phyloP scores from a whole-genome alignment of 1,140 invertebrate genomes.

The Neodiprion fabricii region DNA sequence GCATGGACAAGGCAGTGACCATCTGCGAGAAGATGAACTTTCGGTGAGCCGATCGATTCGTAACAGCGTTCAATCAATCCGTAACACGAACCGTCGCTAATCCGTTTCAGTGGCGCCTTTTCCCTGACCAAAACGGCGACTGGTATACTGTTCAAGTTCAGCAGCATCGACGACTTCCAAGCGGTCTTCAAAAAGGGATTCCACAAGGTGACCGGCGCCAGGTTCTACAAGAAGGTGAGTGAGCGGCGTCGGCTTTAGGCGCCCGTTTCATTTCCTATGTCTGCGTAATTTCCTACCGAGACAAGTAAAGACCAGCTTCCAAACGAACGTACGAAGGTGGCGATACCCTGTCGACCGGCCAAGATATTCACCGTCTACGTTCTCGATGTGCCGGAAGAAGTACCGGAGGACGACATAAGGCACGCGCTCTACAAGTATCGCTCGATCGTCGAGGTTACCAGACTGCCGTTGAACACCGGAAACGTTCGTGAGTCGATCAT shows the following conservation, averaged over 20 bases:
- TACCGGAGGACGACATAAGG: slow-evolving; percentile 82
- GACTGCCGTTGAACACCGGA: slow-evolving; percentile 63
- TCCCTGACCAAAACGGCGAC: slow-evolving; percentile 85
- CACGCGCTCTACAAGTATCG: slow-evolving; percentile 81
- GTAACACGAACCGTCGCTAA: slow-evolving; percentile 22
- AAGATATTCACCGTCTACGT: slow-evolving; percentile 83
- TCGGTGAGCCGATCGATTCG: slow-evolving; percentile 43
- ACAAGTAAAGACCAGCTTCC: slow-evolving; percentile 17
- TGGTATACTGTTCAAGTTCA: slow-evolving; percentile 87
- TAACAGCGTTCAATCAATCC: not conserved
- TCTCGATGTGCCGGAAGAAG: slow-evolving; percentile 79
- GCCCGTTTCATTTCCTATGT: too few species aligned
- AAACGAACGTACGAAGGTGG: slow-evolving; percentile 64
- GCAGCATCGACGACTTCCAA: slow-evolving; percentile 82
- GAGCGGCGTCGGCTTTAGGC: slow-evolving; percentile 35
- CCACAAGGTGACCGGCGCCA: slow-evolving; percentile 80
- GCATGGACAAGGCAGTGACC: slow-evolving; percentile 82
- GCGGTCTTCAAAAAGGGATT: slow-evolving; percentile 86
- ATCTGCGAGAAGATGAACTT: slow-evolving; percentile 89
- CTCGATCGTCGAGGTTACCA: slow-evolving; percentile 78
- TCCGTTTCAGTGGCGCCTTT: slow-evolving; percentile 71
- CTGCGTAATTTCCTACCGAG: too few species aligned
- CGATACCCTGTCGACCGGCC: slow-evolving; percentile 81
- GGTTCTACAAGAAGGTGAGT: slow-evolving; percentile 78
- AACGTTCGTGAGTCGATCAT: slow-evolving; percentile 51